Conservation (phyloP, 2,888 invertebrate genomes). For the Thymelicus sylvestris region DNA sequence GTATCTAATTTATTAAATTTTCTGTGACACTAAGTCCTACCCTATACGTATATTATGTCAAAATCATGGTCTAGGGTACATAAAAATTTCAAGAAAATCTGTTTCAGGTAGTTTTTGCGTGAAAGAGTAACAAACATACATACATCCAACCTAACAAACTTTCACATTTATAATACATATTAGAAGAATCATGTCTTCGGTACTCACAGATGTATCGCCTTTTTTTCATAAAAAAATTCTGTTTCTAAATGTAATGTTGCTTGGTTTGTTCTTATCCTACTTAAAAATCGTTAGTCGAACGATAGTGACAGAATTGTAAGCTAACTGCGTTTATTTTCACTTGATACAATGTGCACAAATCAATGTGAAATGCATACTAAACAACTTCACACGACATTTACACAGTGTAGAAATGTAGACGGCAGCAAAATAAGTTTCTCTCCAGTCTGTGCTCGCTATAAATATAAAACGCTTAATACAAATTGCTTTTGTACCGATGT, state of each 20-base stretch:
- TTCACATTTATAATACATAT: too few relatives aligned
- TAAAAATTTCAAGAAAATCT: too few relatives aligned
- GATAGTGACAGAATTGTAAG: slow-evolving; percentile 1
- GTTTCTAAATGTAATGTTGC: neutral
- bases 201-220: too few relatives aligned
- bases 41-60: too few relatives aligned
- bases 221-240: too few relatives aligned
- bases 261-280: neutral
- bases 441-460: slow-evolving; percentile 37
- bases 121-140: too few relatives aligned
- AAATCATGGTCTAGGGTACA: too few relatives aligned
- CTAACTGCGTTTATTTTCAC: slow-evolving; percentile 18
- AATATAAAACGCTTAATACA: slow-evolving; percentile 42
- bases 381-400: slow-evolving; percentile 45
- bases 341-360: slow-evolving; percentile 41
- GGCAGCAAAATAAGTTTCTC: slow-evolving; percentile 37
- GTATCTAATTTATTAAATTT: too few relatives aligned
- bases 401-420: slow-evolving; percentile 45
- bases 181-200: too few relatives aligned
- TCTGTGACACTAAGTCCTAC: too few relatives aligned
- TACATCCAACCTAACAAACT: too few relatives aligned
- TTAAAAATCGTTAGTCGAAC: neutral
- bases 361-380: slow-evolving; percentile 45
- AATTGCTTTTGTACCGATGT: slow-evolving; percentile 4
- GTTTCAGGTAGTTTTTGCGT: too few relatives aligned